Evolutionary conservation across 2,113 vertebrate genomes (phyloP), one percentile per base, ranked within the genome.

Genomic region (Promerops cafer): DNA sequence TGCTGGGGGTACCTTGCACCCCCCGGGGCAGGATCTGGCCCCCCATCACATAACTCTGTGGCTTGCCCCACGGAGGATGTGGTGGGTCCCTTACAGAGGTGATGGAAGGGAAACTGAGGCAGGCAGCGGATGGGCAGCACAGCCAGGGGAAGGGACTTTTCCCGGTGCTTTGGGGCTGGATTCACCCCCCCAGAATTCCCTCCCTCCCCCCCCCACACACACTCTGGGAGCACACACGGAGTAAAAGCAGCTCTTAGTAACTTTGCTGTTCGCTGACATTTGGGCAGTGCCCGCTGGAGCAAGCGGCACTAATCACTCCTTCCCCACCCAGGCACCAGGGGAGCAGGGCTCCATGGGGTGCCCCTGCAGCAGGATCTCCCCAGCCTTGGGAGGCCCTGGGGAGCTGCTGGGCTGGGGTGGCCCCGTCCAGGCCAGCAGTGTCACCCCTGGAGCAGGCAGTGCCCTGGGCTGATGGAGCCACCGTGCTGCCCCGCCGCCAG

Each of bases 201-300:
- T 21, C 8, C 9, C 52, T 45, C 44, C 35, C 37, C 27, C 31
- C 27, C 56, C 13, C 8, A 61, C 10, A 37, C 2, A 20, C 47
- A 42, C 30, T 40, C 39, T 6, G 3, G 64, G 40, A 26, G 33
- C 83, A 71, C 12, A 16, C 3, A 5, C 0, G 19, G 75, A 12
- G 35, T 16, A 40, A 87, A 69, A 45, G 0, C 80, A 83, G 85
- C 16, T n/a, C 33, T 75, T 60, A 76, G 71, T 15, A 71, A 89
- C 95, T 95, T 47, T 13, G 57, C 90, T 87, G 24, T 33, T 61
- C 84, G 54, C 74, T 97, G 98, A 97, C 97, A 95, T 97, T 97
- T 96, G 96, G 95, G 97, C 96, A 95, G 37, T 88, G 93, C 89
- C 94, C 11, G 93, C 97, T 42, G 84, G 26, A 87, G 91, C 92